Base-by-base conservation (phyloP, 2,888 invertebrate species). In the Tenthredo amoena region DNA sequence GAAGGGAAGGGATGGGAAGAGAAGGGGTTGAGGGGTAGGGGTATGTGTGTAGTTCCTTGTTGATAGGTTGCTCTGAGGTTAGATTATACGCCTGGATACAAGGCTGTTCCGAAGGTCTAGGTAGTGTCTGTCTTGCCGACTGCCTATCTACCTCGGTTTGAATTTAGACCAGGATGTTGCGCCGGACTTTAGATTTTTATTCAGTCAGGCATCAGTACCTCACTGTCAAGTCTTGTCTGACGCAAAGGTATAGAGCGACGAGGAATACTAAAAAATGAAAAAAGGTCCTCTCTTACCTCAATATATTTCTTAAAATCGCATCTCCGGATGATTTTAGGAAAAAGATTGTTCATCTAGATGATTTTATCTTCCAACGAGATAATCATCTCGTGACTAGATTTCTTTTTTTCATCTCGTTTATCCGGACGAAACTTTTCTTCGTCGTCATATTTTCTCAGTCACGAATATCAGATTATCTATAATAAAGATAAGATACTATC, bases 101-200 rank as follows among this genome's bases (percentile, higher is more conserved):
- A 81, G 81, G 81, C 81, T 81, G 81, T 81, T 81, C 43, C 58
- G 62, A 81, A 81, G 81, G 81, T 81, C 81, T 81, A 81, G 81
- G 81, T 62, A 62, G 40, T 34, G 62, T 62, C 65, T 62, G 40
- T 34, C 81, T 43, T n/a, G 12, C 68, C 15, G 68, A 34, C 34
- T 68, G 68, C 15, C 62, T 62, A 37, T 37, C 43, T 74, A n/a
- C 43, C 74, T 74, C 43, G 74, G 77, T 77, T 77, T 34, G 47
- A 55, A 77, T 77, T 77, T 77, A 77, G 77, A 77, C 77, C 77
- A 77, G 77, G 77, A 77, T 77, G 77, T 77, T 77, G 77, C 77
- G 31, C 50, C 40, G 55, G 50, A 74, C 40, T 43, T 74, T 21
- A 37, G 40, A 21, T 21, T 55, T 31, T 77, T 55, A 31, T 55